These are phyloP conservation scores for Netelia virgata DNA, from an alignment of 2,888 invertebrate genomes.

Conservation along the genomic window DNA sequence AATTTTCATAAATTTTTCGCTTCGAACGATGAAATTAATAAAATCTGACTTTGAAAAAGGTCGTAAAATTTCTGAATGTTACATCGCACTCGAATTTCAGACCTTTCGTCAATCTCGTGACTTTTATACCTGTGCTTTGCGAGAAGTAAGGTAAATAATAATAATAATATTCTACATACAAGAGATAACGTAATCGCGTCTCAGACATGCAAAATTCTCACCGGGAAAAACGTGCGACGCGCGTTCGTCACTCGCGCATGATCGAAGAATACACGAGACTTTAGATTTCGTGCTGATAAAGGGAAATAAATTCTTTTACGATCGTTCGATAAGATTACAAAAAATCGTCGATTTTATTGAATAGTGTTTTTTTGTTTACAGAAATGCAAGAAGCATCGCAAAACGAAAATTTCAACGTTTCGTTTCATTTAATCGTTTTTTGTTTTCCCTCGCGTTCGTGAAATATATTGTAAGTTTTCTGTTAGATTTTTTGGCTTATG, in stretches of 20 bases:
- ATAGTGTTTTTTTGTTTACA: constrained; percentile 15
- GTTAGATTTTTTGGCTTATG: not conserved
- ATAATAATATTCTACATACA: not conserved
- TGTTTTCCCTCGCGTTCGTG: not conserved
- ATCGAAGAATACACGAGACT: not conserved
- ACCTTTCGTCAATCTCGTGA: not conserved
- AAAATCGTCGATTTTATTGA: constrained; percentile 47
- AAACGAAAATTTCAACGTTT: not conserved
- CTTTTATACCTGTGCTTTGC: not conserved
- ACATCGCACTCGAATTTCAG: not conserved
- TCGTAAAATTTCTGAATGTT: too few species aligned
- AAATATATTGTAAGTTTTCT: constrained; percentile 23
- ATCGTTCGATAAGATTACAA: constrained; percentile 4
- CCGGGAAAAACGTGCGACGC: not conserved
- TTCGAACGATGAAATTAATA: too few species aligned
- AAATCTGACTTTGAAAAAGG: too few species aligned
- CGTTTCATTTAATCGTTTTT: not conserved
- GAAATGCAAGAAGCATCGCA: constrained; percentile 19
- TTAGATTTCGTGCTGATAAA: not conserved
- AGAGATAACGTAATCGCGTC: not conserved
- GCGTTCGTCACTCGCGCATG: not conserved
- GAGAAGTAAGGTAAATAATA: not conserved
- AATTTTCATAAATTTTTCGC: too few species aligned
- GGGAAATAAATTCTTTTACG: not conserved
- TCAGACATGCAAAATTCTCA: not conserved